Conservation (phyloP, 2,113 vertebrate genomes). For the Corynorhinus townsendii region DNA sequence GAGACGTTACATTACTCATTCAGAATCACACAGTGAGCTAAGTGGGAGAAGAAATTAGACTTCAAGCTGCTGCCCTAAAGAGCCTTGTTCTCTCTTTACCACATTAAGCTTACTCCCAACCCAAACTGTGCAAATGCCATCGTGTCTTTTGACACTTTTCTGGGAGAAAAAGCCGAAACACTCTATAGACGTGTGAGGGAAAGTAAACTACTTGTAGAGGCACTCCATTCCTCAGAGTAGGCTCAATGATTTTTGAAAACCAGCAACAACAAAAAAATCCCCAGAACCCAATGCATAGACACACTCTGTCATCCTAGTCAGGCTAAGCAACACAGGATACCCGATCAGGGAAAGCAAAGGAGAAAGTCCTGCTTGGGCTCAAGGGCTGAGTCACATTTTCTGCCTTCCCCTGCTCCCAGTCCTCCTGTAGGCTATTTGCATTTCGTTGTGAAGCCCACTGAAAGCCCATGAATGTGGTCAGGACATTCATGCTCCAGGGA, state of each 20-base stretch:
- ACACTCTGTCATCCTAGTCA: neutral
- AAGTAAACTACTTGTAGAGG: constrained; percentile 52
- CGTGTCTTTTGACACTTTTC: neutral
- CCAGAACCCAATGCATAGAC: constrained; percentile 30
- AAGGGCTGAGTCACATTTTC: constrained; percentile 63
- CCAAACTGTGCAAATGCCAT: neutral
- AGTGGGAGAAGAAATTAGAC: neutral
- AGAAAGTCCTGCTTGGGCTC: constrained; percentile 54
- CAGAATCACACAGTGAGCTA: neutral
- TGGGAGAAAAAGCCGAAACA: neutral
- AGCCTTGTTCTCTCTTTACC: neutral
- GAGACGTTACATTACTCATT: neutral
- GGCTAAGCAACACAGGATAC: constrained; percentile 59
- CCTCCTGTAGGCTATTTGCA: constrained; percentile 61
- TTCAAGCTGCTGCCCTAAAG: neutral
- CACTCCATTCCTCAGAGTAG: neutral
- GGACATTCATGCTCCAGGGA: constrained; percentile 35
- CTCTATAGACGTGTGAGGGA: neutral
- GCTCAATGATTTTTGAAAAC: constrained; percentile 8
- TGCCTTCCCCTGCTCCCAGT: constrained; percentile 71
- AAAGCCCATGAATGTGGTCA: constrained; percentile 72
- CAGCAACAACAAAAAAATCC: neutral
- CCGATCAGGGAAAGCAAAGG: constrained; percentile 62
- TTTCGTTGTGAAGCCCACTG: constrained; percentile 64
- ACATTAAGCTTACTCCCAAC: neutral